phyloP scores from a whole-genome alignment of 2,113 vertebrate species.

The Oncorhynchus gorbuscha region DNA sequence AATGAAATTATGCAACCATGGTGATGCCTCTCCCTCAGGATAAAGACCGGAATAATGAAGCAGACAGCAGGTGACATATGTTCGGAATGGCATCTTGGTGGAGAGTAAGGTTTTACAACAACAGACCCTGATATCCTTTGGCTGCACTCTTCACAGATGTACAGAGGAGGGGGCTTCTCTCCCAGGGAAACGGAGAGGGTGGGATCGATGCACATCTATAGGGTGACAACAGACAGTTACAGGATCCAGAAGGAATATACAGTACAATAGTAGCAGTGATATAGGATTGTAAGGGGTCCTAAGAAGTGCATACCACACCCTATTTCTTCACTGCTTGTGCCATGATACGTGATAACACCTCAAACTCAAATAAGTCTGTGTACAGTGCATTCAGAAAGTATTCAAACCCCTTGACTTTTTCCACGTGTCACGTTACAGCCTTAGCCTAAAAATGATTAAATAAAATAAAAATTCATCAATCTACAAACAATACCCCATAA shows the following conservation, averaged over 20 bases:
- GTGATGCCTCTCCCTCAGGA: slow-evolving; percentile 51
- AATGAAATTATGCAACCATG: slow-evolving; percentile 61
- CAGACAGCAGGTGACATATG: slow-evolving; percentile 42
- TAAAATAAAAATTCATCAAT: too few species aligned
- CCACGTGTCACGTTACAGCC: too few species aligned
- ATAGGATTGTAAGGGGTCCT: background rate
- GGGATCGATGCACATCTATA: slow-evolving; percentile 98
- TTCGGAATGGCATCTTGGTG: slow-evolving; percentile 30
- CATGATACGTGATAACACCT: background rate
- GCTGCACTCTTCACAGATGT: slow-evolving; percentile 98
- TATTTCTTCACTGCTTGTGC: background rate
- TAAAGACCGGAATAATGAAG: slow-evolving; percentile 47
- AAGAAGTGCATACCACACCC: too few species aligned
- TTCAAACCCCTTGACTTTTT: too few species aligned
- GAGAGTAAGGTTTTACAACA: background rate
- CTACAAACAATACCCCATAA: too few species aligned
- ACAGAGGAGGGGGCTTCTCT: slow-evolving; percentile 97
- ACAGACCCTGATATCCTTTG: slow-evolving; percentile 93
- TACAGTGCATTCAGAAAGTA: too few species aligned
- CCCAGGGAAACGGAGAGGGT: slow-evolving; percentile 94
- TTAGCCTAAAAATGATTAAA: too few species aligned
- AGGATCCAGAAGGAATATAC: background rate
- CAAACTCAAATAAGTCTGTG: background rate
- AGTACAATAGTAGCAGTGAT: background rate
- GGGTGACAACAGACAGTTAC: slow-evolving; percentile 37